Percentiles rank a stretch among this genome's conserved stretches.
These are phyloP conservation scores for Entomyzon cyanotis DNA, from an alignment of 2,113 vertebrate species.

Conservation along the genomic window DNA sequence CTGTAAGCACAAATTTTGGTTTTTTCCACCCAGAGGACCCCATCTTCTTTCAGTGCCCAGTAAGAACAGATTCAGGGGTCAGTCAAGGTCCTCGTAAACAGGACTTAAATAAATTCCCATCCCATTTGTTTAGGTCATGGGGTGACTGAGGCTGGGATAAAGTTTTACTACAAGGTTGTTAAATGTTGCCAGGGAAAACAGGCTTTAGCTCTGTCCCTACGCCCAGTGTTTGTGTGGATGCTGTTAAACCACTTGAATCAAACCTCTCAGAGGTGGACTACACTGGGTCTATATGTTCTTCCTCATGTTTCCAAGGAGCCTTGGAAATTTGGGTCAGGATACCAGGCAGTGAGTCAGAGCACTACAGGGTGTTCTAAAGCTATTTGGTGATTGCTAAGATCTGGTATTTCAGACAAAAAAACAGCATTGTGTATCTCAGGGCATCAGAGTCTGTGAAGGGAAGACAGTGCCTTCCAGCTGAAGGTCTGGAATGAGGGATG, in stretches of 20 bases:
- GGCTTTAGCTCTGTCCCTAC: neutral
- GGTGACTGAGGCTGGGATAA: neutral
- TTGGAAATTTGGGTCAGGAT: neutral
- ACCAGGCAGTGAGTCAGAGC: neutral
- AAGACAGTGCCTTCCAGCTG: neutral
- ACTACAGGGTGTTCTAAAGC: neutral
- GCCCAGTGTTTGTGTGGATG: neutral
- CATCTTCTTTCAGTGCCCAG: neutral
- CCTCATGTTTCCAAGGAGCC: neutral
- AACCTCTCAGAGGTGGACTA: neutral
- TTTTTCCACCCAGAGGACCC: neutral
- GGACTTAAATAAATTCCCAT: neutral
- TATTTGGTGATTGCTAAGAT: neutral
- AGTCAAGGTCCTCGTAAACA: neutral
- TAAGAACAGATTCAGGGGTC: neutral
- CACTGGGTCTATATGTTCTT: neutral
- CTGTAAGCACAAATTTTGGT: fast-evolving
- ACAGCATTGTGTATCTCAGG: neutral
- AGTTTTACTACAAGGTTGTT: neutral
- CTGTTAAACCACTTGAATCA: neutral
- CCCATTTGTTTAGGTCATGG: neutral
- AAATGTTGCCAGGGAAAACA: neutral
- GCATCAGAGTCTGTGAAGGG: neutral
- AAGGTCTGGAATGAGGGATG: neutral
- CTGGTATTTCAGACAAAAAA: neutral